Percentiles rank a stretch among this genome's conserved stretches.
phyloP scores from a whole-genome alignment of 1,140 invertebrate genomes.

The Polypedilum vanderplanki region DNA sequence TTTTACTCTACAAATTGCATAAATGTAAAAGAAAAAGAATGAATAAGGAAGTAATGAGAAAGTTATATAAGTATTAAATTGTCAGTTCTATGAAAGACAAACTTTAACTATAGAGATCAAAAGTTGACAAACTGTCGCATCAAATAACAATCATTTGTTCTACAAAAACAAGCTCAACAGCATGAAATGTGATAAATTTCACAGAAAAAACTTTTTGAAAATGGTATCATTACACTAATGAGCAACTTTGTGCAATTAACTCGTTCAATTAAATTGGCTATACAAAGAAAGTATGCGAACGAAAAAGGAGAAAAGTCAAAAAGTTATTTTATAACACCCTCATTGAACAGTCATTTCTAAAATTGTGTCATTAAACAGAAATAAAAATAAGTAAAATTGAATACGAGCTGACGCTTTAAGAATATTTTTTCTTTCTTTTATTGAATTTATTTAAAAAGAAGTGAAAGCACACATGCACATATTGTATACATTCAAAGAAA shows the following conservation, averaged over 20 bases:
- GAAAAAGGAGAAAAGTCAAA: neutral
- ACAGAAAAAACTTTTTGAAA: neutral
- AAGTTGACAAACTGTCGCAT: neutral
- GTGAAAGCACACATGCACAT: too few species aligned
- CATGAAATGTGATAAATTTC: neutral
- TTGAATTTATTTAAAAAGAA: too few species aligned
- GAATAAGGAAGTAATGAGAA: neutral
- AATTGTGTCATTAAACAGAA: neutral
- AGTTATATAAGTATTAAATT: neutral
- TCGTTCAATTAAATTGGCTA: neutral
- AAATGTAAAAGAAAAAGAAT: too few species aligned
- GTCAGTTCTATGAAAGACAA: neutral
- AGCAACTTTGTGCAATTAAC: neutral
- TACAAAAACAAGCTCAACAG: too few species aligned
- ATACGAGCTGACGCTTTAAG: constrained; percentile 6
- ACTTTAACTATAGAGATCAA: neutral
- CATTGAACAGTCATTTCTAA: neutral
- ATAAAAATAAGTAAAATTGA: neutral
- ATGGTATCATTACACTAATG: constrained; percentile 12
- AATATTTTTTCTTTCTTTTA: neutral
- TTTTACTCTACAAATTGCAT: too few species aligned
- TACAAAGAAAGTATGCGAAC: neutral
- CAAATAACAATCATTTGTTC: too few species aligned
- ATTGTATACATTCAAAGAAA: too few species aligned
- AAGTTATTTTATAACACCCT: neutral